phyloP scores from a whole-genome alignment of 2,113 vertebrate genomes.

The Oncorhynchus tshawytscha region DNA sequence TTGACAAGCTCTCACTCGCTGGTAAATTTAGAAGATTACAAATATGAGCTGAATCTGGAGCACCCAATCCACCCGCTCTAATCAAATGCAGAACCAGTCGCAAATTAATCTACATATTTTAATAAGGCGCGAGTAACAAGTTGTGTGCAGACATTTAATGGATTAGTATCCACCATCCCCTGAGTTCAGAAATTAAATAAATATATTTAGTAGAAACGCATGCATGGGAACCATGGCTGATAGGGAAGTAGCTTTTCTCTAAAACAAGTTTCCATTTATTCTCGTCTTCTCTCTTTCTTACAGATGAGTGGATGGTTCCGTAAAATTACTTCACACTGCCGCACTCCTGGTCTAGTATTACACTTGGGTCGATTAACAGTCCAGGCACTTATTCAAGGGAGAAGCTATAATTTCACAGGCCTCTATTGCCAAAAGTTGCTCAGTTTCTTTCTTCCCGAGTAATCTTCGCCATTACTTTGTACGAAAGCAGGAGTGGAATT shows the following conservation, averaged over 20 bases:
- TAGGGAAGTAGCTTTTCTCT: constrained; percentile 54
- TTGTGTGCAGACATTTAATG: constrained; percentile 73
- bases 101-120: constrained; percentile 97
- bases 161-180: constrained; percentile 72
- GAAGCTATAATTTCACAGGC: constrained; percentile 59
- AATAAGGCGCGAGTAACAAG: constrained; percentile 78
- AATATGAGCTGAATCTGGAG: constrained; percentile 89
- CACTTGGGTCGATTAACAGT: constrained; percentile 66
- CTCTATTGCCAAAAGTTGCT: constrained; percentile 61
- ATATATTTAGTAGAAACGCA: constrained; percentile 71
- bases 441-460: constrained; percentile 52
- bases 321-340: constrained; percentile 39
- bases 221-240: constrained; percentile 57
- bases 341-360: constrained; percentile 58
- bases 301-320: constrained; percentile 34
- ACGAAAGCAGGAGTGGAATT: constrained; percentile 42
- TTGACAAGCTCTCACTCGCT: constrained; percentile 93
- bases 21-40: constrained; percentile 96
- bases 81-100: constrained; percentile 83
- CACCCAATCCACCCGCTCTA: constrained; percentile 84
- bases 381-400: constrained; percentile 59
- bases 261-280: constrained; percentile 31
- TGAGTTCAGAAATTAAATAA: constrained; percentile 77
- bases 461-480: constrained; percentile 53
- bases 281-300: constrained; percentile 22